Percentiles rank a stretch among this genome's conserved stretches.
These are phyloP conservation scores for Mallotus villosus DNA, from an alignment of 2,797 vertebrate species.

Conservation along the genomic window DNA sequence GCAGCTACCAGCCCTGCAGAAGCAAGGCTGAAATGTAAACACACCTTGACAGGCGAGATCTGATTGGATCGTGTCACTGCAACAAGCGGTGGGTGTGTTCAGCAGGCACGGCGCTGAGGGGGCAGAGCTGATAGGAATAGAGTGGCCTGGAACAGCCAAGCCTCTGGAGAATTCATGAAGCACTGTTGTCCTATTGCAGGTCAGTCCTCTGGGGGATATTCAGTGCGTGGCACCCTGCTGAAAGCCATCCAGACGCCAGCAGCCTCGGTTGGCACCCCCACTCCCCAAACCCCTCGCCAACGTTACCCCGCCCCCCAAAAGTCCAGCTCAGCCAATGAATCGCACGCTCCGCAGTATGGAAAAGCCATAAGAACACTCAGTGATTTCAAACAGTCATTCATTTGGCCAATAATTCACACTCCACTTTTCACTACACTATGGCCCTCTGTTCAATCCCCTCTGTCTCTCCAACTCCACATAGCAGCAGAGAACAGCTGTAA, in stretches of 20 bases:
- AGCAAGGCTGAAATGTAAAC: conserved; percentile 44
- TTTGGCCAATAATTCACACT: conserved; percentile 25
- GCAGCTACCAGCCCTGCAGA: conserved; percentile 7
- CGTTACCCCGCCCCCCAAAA: not conserved
- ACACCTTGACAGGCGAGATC: conserved; percentile 32
- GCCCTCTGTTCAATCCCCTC: not conserved
- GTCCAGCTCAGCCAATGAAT: not conserved
- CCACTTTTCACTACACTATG: conserved; percentile 1
- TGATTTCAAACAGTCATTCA: conserved; percentile 14
- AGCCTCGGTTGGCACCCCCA: not conserved
- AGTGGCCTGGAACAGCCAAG: not conserved
- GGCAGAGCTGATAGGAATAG: not conserved
- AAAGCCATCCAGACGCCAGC: no score
- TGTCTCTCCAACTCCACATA: not conserved
- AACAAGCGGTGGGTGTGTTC: conserved; percentile 2
- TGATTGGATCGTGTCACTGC: conserved; percentile 33
- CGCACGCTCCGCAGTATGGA: not conserved
- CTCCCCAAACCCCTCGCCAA: not conserved
- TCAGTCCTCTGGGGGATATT: no score
- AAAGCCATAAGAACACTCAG: conserved; percentile 4
- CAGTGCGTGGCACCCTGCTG: no score
- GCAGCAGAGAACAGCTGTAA: not conserved
- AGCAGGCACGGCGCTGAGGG: not conserved
- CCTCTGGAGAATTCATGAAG: no score
- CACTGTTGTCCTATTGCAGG: no score